Evolutionary conservation across 2,113 vertebrate genomes (phyloP).

Genomic region (Catagonus wagneri): DNA sequence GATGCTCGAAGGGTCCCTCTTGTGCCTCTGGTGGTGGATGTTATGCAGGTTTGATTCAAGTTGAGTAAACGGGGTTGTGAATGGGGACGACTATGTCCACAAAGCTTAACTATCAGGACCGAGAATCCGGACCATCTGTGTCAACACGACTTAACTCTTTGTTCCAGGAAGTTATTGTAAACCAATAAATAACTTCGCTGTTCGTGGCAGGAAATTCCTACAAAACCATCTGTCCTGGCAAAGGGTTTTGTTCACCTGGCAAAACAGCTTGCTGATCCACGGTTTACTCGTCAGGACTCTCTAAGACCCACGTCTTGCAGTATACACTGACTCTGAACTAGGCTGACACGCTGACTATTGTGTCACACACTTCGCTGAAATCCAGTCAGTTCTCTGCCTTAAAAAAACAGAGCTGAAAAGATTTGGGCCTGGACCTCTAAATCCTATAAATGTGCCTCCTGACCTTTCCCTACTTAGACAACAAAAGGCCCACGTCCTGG

Average conservation of each 20-base stretch:
- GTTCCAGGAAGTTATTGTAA: slow-evolving; percentile 52
- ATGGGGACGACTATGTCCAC: background rate
- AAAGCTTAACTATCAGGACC: background rate
- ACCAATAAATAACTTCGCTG: slow-evolving; percentile 44
- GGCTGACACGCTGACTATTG: background rate
- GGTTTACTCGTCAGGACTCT: background rate
- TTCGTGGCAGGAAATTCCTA: slow-evolving; percentile 45
- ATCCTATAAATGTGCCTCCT: background rate
- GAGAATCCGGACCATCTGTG: slow-evolving; percentile 55
- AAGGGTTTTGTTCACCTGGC: slow-evolving; percentile 43
- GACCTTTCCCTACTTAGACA: background rate
- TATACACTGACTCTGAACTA: background rate
- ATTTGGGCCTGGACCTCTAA: background rate
- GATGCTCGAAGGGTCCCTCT: background rate
- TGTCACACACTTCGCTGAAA: background rate
- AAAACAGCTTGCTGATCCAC: background rate
- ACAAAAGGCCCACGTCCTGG: background rate
- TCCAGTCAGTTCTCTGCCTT: background rate
- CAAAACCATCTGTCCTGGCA: background rate
- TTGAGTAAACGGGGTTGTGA: background rate
- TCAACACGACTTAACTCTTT: slow-evolving; percentile 68
- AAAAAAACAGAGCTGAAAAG: background rate
- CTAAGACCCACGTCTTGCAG: background rate
- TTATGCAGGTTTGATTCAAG: background rate
- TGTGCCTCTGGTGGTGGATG: background rate